A percentile compares a stretch with the other conserved stretches of the same genome.
phyloP scores from a whole-genome alignment of 92 coral and sea anemone species.

The Porites divaricata region DNA sequence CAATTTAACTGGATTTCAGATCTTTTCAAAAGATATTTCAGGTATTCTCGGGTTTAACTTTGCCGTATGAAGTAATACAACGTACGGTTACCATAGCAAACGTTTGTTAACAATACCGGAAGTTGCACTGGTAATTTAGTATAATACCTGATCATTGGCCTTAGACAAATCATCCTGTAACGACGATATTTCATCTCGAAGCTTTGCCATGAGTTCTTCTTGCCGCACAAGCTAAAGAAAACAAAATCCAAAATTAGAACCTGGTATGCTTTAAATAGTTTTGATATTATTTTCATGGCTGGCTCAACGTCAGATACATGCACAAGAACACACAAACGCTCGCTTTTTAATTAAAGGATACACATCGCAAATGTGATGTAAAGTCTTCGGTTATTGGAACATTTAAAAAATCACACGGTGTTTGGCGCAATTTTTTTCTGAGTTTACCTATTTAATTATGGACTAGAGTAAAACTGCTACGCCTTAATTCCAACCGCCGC shows the following conservation, averaged over 20 bases:
- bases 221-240: slow-evolving; percentile 81
- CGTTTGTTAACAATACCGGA: not conserved
- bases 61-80: no score
- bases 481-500: not conserved
- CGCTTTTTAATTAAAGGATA: not conserved
- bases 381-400: not conserved
- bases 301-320: not conserved
- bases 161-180: slow-evolving; percentile 80
- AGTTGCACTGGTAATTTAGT: no score
- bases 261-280: not conserved
- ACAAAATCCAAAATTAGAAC: not conserved
- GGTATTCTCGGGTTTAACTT: no score
- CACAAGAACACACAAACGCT: not conserved
- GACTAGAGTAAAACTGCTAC: not conserved
- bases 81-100: not conserved
- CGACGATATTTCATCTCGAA: slow-evolving; percentile 80
- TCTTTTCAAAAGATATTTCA: no score
- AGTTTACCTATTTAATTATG: not conserved
- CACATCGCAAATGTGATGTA: not conserved
- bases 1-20: no score
- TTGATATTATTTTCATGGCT: not conserved
- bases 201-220: slow-evolving; percentile 82
- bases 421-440: no score
- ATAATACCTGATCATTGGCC: slow-evolving; percentile 71
- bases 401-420: no score